Evolutionary conservation across 2,888 invertebrate genomes (phyloP), one percentile per base, ranked within the genome.

Genomic region (Opisthograptis luteolata): DNA sequence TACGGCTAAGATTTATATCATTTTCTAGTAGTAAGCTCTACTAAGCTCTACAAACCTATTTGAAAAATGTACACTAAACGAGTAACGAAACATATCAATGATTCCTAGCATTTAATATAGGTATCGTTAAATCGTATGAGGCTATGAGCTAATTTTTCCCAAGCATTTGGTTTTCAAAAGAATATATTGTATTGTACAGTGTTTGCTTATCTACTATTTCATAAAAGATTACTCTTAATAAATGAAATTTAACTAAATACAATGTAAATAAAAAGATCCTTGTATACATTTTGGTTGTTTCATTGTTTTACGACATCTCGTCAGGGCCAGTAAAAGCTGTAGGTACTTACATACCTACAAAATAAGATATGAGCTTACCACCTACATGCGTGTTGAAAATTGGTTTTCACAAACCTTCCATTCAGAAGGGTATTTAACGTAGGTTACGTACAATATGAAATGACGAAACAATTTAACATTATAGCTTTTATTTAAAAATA

Each of bases 401-500:
- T n/a, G n/a, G n/a, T n/a, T n/a, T n/a, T n/a, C n/a, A n/a, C n/a
- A n/a, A n/a, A n/a, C n/a, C n/a, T n/a, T n/a, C n/a, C n/a, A n/a
- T n/a, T n/a, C n/a, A n/a, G n/a, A n/a, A n/a, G n/a, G n/a, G n/a
- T n/a, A n/a, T n/a, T n/a, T n/a, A n/a, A n/a, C n/a, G n/a, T n/a
- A n/a, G n/a, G n/a, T n/a, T n/a, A n/a, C n/a, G n/a, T n/a, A n/a
- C n/a, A n/a, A n/a, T n/a, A n/a, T n/a, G 5, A 9, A 28, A 24
- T 19, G 3, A 24, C 5, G 30, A 20, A 32, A 31, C 10, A 35
- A 35, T 25, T 25, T 25, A 32, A 35, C 24, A 28, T 25, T 17
- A n/a, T 27, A n/a, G 14, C 34, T 46, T 59, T 59, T 44, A 53
- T 55, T 55, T 42, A 22, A 37, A 58, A 53, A 59, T 55, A 58